These are phyloP conservation scores for Brachionus rubens DNA, from an alignment of 1,140 invertebrate species.

Conservation along the genomic window DNA sequence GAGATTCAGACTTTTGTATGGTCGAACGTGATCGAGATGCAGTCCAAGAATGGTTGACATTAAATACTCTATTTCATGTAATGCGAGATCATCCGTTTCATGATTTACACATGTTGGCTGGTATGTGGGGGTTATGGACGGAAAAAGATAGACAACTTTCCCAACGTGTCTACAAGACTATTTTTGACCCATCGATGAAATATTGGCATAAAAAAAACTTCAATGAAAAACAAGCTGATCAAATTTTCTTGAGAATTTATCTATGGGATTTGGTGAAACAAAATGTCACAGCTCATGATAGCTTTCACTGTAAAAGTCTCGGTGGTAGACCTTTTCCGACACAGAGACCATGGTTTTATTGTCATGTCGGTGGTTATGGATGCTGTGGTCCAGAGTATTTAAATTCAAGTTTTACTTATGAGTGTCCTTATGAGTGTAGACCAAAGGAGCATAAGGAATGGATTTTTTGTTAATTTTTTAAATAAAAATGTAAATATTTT, in stretches of 20 bases:
- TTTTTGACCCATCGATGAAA: neutral
- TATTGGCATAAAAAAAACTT: neutral
- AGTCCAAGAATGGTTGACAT: neutral
- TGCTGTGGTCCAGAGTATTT: neutral
- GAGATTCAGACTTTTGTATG: slow-evolving; percentile 31
- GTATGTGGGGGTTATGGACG: neutral
- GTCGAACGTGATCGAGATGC: slow-evolving; percentile 16
- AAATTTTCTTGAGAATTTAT: slow-evolving; percentile 31
- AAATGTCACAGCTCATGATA: slow-evolving; percentile 19
- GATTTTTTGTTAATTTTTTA: neutral
- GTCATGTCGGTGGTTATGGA: slow-evolving; percentile 20
- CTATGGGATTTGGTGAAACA: neutral
- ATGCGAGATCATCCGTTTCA: slow-evolving; percentile 18
- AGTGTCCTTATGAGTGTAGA: slow-evolving; percentile 1
- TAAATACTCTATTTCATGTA: slow-evolving; percentile 1
- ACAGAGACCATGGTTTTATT: slow-evolving; percentile 25
- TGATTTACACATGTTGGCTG: slow-evolving; percentile 20
- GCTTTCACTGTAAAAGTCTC: slow-evolving; percentile 9
- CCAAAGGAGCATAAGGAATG: slow-evolving; percentile 13
- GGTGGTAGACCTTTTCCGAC: neutral
- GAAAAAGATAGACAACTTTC: neutral
- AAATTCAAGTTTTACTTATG: slow-evolving; percentile 22
- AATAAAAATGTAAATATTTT: neutral
- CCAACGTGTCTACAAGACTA: neutral
- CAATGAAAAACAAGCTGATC: slow-evolving; percentile 32